phyloP scores from a whole-genome alignment of 2,113 vertebrate genomes.

The Scomber scombrus region DNA sequence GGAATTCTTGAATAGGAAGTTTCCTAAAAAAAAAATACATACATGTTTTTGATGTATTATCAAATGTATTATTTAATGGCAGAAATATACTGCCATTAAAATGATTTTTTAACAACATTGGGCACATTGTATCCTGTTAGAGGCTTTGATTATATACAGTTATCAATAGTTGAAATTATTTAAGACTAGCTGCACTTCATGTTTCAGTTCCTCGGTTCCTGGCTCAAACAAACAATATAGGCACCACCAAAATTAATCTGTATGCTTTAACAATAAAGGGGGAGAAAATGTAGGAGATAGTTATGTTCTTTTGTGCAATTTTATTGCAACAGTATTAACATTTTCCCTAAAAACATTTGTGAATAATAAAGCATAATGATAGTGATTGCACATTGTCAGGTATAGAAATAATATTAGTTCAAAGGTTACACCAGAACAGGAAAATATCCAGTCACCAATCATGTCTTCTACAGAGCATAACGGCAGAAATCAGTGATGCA shows the following conservation, averaged over 20 bases:
- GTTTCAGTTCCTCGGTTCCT: too few relatives aligned
- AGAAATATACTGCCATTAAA: too few relatives aligned
- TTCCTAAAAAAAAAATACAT: constrained; percentile 82
- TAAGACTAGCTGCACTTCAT: not conserved
- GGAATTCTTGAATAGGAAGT: constrained; percentile 96
- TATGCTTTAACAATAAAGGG: too few relatives aligned
- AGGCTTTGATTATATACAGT: not conserved
- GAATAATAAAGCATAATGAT: not conserved
- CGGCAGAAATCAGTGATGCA: not conserved
- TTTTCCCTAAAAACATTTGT: not conserved
- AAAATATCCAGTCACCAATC: not conserved
- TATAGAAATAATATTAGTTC: not conserved
- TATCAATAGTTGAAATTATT: not conserved
- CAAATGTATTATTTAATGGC: too few relatives aligned
- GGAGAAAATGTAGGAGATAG: too few relatives aligned
- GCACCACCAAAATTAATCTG: too few relatives aligned
- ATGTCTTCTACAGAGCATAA: not conserved
- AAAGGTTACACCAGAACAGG: not conserved
- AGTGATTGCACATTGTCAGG: not conserved
- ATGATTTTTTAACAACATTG: not conserved
- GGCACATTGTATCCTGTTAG: not conserved
- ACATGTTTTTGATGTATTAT: not conserved
- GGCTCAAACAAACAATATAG: too few relatives aligned
- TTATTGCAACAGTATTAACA: too few relatives aligned
- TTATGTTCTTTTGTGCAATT: too few relatives aligned